Conservation (phyloP, 37 sponge, comb jelly and placozoan species). For the Mnemiopsis leidyi region DNA sequence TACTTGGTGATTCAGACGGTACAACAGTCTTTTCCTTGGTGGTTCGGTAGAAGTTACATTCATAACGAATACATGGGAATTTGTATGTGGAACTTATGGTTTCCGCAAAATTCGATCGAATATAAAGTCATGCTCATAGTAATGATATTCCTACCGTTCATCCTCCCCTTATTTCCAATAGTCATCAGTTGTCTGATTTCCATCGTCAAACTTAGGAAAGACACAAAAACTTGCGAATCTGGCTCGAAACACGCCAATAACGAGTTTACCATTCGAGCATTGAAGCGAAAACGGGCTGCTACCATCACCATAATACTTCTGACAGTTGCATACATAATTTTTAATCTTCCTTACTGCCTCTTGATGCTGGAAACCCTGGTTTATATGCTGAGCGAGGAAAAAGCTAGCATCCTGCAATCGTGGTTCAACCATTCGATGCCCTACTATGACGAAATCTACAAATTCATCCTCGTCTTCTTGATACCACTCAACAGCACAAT, state of each 20-base stretch:
- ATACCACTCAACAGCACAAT: constrained; percentile 60
- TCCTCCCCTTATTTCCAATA: constrained; percentile 51
- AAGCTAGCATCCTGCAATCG: not conserved
- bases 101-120: not conserved
- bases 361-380: not conserved
- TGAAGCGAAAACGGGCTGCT: not conserved
- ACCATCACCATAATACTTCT: constrained; percentile 45
- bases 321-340: constrained; percentile 33
- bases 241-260: not conserved
- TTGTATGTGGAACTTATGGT: not conserved
- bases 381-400: not conserved
- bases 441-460: not conserved
- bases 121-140: not conserved
- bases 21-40: constrained; percentile 41
- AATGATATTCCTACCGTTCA: not conserved
- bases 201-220: not conserved
- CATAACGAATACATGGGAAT: not conserved
- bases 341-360: constrained; percentile 54
- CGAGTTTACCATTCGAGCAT: too few relatives aligned
- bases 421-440: not conserved
- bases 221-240: not conserved
- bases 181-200: constrained; percentile 34
- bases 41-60: not conserved
- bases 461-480: not conserved
- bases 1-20: constrained; percentile 34